Evolutionary conservation across 2,888 invertebrate genomes (phyloP).

Genomic region (Pyralis farinalis): DNA sequence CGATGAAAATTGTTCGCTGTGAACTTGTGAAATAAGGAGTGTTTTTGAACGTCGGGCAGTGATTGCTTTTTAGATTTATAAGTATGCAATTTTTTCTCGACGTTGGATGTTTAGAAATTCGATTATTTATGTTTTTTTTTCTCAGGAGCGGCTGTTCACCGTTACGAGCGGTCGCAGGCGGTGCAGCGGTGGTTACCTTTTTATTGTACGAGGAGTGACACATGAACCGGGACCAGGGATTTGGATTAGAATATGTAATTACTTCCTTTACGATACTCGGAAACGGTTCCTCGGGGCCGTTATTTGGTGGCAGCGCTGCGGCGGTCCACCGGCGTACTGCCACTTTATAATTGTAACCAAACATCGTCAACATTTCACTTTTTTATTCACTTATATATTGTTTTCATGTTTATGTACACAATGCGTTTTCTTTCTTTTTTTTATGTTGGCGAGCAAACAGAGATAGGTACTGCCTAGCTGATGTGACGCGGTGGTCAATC

Average conservation of each 20-base stretch:
- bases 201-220: constrained; percentile 70
- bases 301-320: constrained; percentile 51
- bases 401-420: no score
- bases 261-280: constrained; percentile 79
- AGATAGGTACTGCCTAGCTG: no score
- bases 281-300: constrained; percentile 63
- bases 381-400: no score
- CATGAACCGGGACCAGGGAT: constrained; percentile 69
- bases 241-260: constrained; percentile 80
- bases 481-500: no score
- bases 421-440: no score
- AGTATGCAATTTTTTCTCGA: constrained; percentile 68
- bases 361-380: no score
- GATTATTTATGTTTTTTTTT: constrained; percentile 70
- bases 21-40: constrained; percentile 23
- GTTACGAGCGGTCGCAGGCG: constrained; percentile 60
- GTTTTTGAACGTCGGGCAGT: constrained; percentile 29
- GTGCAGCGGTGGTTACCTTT: constrained; percentile 47
- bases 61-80: constrained; percentile 55
- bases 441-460: no score
- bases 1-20: constrained; percentile 33
- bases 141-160: constrained; percentile 67
- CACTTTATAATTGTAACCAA: no score
- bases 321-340: no score
- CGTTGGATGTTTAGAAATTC: constrained; percentile 50